These are phyloP conservation scores for Plutella xylostella DNA, from an alignment of 2,888 invertebrate genomes.

Conservation along the genomic window DNA sequence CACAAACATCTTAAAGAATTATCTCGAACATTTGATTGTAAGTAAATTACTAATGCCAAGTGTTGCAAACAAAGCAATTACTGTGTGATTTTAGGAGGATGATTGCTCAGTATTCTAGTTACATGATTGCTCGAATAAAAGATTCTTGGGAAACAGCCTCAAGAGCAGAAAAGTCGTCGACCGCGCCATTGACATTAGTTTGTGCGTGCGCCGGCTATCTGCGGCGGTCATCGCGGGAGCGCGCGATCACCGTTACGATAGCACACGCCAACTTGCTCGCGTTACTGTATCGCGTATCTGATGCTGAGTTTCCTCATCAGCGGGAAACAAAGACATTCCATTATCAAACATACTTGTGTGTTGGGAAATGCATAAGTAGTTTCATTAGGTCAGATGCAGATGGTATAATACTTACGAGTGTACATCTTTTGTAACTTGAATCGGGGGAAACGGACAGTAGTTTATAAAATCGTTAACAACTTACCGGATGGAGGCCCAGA, in stretches of 20 bases:
- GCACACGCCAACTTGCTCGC: neutral
- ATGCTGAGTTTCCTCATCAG: no score
- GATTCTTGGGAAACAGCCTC: neutral
- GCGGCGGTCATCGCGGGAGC: conserved; percentile 14
- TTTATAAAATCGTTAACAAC: no score
- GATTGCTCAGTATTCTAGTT: neutral
- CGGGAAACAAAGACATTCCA: no score
- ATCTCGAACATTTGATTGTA: conserved; percentile 1
- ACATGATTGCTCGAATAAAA: conserved; percentile 1
- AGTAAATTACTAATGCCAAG: neutral
- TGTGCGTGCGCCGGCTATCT: conserved; percentile 8
- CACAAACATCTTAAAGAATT: neutral
- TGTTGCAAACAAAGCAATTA: conserved; percentile 3
- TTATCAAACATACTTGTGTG: no score
- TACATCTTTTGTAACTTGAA: no score
- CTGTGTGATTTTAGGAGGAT: neutral
- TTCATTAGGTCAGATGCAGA: no score
- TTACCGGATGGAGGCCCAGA: no score
- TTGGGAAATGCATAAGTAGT: no score
- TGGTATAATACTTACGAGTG: no score
- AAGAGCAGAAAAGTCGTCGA: conserved; percentile 23
- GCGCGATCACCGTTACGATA: conserved; percentile 16
- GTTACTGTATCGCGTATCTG: neutral
- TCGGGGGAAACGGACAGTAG: no score
- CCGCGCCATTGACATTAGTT: conserved; percentile 27